These are phyloP conservation scores for Corvus hawaiiensis DNA, from an alignment of 2,113 vertebrate species.

Conservation along the genomic window DNA sequence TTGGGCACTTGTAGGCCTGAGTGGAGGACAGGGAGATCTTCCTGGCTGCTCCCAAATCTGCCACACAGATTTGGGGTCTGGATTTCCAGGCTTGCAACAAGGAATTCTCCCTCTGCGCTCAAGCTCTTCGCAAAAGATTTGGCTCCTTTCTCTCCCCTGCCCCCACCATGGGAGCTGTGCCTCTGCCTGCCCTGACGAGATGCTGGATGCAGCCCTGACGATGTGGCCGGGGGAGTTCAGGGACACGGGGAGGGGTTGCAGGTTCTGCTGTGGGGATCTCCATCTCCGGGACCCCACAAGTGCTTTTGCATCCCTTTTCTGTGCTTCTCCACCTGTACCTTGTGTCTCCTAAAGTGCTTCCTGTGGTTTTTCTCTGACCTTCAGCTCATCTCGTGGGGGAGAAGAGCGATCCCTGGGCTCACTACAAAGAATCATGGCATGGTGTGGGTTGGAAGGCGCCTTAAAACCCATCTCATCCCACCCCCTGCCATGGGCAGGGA, in stretches of 20 bases:
- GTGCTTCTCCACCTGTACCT: neutral
- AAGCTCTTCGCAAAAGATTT: neutral
- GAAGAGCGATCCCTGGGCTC: neutral
- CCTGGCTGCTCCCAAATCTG: neutral
- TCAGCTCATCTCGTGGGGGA: rapidly evolving
- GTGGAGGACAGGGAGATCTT: neutral
- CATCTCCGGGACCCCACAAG: neutral
- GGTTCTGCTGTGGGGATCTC: neutral
- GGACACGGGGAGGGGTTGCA: rapidly evolving
- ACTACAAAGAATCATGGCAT: rapidly evolving
- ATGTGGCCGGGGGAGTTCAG: neutral
- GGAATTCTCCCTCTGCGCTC: neutral
- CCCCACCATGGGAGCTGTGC: rapidly evolving
- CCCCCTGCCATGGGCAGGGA: neutral
- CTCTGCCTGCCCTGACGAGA: rapidly evolving
- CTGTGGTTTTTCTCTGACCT: rapidly evolving
- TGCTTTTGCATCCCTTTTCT: neutral
- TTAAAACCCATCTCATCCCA: neutral
- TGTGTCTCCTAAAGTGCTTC: neutral
- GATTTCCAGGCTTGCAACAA: neutral
- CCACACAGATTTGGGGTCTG: neutral
- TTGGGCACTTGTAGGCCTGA: rapidly evolving
- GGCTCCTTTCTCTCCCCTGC: neutral
- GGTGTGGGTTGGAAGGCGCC: neutral
- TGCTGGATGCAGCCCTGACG: neutral